Evolutionary conservation across 2,113 vertebrate species (phyloP).

Genomic region (Etheostoma spectabile): DNA sequence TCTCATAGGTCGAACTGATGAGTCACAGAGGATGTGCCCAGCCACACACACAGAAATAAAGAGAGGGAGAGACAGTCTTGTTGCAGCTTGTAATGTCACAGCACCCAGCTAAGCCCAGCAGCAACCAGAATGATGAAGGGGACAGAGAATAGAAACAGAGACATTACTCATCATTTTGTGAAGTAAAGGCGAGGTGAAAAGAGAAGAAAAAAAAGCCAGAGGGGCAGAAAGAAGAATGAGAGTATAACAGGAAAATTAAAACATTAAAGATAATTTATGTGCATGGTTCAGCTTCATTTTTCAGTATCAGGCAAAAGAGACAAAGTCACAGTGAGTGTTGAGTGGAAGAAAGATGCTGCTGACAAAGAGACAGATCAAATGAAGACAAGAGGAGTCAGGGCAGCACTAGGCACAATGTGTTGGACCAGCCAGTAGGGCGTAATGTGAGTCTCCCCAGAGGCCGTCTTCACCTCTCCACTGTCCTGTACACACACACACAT

Average conservation of each 20-base stretch:
- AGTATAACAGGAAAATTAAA: slow-evolving; percentile 4
- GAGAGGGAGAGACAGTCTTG: slow-evolving; percentile 17
- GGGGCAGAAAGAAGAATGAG: not conserved
- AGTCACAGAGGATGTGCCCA: slow-evolving; percentile 48
- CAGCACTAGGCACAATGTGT: slow-evolving; percentile 30
- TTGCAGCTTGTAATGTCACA: slow-evolving; percentile 24
- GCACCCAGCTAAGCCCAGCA: slow-evolving; percentile 30
- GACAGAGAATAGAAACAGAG: slow-evolving; percentile 27
- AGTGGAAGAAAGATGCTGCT: slow-evolving; percentile 22
- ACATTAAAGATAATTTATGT: not conserved
- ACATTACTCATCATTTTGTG: slow-evolving; percentile 40
- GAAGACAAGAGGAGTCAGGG: slow-evolving; percentile 32
- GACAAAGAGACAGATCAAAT: slow-evolving; percentile 31
- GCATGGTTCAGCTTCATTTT: not conserved
- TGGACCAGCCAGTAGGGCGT: slow-evolving; percentile 34
- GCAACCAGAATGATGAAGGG: slow-evolving; percentile 33
- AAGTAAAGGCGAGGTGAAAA: slow-evolving; percentile 16
- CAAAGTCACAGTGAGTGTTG: slow-evolving; percentile 17
- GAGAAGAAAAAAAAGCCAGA: slow-evolving; percentile 3
- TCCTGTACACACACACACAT: slow-evolving; percentile 21
- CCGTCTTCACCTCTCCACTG: slow-evolving; percentile 55
- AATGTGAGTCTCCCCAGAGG: slow-evolving; percentile 65
- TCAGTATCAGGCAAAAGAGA: slow-evolving; percentile 16
- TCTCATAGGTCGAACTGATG: slow-evolving; percentile 35
- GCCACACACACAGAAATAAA: slow-evolving; percentile 12